phyloP scores from a whole-genome alignment of 1,140 invertebrate genomes.

The Ceratina japonica region DNA sequence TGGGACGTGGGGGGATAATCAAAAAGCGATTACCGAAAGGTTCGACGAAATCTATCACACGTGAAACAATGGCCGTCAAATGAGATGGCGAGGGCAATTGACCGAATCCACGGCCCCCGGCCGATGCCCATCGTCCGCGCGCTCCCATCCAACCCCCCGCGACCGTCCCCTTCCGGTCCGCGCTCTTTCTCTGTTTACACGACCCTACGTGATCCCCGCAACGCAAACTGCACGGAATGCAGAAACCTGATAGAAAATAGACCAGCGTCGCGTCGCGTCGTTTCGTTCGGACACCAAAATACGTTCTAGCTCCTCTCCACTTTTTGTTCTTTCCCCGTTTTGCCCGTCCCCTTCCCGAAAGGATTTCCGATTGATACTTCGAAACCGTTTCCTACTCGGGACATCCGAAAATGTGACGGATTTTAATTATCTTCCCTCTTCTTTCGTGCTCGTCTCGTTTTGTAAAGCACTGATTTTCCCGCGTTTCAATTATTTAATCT shows the following conservation, averaged over 20 bases:
- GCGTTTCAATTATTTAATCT: too few species aligned
- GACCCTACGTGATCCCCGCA: conserved; percentile 43
- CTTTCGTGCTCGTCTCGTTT: too few species aligned
- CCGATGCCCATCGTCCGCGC: conserved; percentile 6
- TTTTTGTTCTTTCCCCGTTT: too few species aligned
- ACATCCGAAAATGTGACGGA: too few species aligned
- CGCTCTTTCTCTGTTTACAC: conserved; percentile 47
- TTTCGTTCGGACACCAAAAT: conserved; percentile 25
- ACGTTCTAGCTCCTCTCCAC: conserved; percentile 16
- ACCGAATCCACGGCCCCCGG: conserved; percentile 7
- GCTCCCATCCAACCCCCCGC: too few species aligned
- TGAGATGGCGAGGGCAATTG: conserved; percentile 49
- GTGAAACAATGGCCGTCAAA: conserved; percentile 51
- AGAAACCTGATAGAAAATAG: conserved; percentile 44
- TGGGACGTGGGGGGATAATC: background rate
- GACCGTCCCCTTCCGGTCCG: background rate
- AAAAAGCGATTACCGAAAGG: conserved; percentile 33
- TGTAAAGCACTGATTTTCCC: too few species aligned
- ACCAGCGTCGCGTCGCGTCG: conserved; percentile 7
- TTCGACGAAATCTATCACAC: conserved; percentile 36
- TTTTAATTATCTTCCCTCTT: too few species aligned
- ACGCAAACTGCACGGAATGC: conserved; percentile 52
- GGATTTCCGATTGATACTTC: conserved; percentile 43
- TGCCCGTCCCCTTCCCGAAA: background rate
- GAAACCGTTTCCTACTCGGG: conserved; percentile 4